These are phyloP conservation scores for Hymenopus coronatus DNA, from an alignment of 2,888 invertebrate genomes.

Conservation along the genomic window DNA sequence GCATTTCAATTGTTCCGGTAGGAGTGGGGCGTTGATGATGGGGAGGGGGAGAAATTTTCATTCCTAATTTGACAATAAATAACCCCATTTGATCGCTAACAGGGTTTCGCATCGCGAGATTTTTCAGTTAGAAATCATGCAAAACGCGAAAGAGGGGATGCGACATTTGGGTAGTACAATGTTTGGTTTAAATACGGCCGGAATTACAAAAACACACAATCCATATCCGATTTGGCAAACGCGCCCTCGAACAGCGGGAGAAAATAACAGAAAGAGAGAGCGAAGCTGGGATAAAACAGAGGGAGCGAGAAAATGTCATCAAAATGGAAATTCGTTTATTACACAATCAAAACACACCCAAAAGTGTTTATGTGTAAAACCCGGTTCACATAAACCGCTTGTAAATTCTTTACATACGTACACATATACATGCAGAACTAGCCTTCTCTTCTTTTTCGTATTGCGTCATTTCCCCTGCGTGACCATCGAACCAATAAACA, in stretches of 20 bases:
- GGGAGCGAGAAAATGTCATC: slow-evolving; percentile 27
- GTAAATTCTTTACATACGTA: not conserved
- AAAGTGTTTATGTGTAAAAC: slow-evolving; percentile 27
- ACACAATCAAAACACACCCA: slow-evolving; percentile 31
- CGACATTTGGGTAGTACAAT: not conserved
- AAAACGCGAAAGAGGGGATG: slow-evolving; percentile 2
- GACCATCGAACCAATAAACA: not conserved
- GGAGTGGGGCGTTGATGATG: not conserved
- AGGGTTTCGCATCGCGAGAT: slow-evolving; percentile 25
- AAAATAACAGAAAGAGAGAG: not conserved
- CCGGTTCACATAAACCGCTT: not conserved
- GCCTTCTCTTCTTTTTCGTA: not conserved
- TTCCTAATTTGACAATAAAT: slow-evolving; percentile 26
- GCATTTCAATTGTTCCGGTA: not conserved
- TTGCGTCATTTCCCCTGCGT: not conserved
- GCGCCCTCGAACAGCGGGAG: not conserved
- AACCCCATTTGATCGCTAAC: slow-evolving; percentile 21
- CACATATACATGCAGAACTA: not conserved
- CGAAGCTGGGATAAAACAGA: not conserved
- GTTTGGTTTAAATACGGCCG: slow-evolving; percentile 19
- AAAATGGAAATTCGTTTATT: slow-evolving; percentile 33
- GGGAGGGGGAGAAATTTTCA: slow-evolving; percentile 14
- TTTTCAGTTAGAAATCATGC: slow-evolving; percentile 21
- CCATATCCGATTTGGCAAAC: slow-evolving; percentile 25
- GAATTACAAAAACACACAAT: slow-evolving; percentile 28